Percentiles rank a stretch among this genome's conserved stretches.
Evolutionary conservation across 1,140 invertebrate species (phyloP).

Genomic region (Papilio polytes): DNA sequence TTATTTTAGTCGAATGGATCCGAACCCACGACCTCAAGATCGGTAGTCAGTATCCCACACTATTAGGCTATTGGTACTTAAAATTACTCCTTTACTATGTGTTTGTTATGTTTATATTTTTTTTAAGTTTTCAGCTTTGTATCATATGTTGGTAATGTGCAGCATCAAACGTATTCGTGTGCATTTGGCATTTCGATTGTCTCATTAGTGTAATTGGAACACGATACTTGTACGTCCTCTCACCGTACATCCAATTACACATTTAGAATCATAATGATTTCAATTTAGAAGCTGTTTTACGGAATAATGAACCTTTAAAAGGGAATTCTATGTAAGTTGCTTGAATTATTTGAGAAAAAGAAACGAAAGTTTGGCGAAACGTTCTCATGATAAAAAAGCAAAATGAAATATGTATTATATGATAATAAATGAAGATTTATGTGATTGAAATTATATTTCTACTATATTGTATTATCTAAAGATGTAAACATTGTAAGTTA

Average conservation of each 20-base stretch:
- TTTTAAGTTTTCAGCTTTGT: not conserved
- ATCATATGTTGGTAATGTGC: not conserved
- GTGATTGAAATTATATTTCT: not conserved
- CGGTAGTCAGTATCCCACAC: too few species aligned
- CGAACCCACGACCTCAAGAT: too few species aligned
- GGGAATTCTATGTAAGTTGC: too few species aligned
- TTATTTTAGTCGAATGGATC: too few species aligned
- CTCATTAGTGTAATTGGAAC: constrained; percentile 27
- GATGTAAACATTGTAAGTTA: not conserved
- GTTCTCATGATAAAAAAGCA: too few species aligned
- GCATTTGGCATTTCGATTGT: constrained; percentile 20
- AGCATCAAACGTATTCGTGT: not conserved
- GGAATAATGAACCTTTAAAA: not conserved
- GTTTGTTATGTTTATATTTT: not conserved
- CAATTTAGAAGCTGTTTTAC: not conserved
- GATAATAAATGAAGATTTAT: too few species aligned
- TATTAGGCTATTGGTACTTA: too few species aligned
- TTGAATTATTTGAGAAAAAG: too few species aligned
- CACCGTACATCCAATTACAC: constrained; percentile 7
- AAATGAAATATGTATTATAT: too few species aligned
- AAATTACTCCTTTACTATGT: too few species aligned
- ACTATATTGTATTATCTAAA: not conserved
- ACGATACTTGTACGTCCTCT: not conserved
- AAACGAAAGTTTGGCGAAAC: too few species aligned
- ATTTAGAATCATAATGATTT: not conserved